Percentiles rank a stretch among this genome's conserved stretches.
Conservation (phyloP, 2,888 invertebrate genomes). For the Sphaerophoria rueppellii region DNA sequence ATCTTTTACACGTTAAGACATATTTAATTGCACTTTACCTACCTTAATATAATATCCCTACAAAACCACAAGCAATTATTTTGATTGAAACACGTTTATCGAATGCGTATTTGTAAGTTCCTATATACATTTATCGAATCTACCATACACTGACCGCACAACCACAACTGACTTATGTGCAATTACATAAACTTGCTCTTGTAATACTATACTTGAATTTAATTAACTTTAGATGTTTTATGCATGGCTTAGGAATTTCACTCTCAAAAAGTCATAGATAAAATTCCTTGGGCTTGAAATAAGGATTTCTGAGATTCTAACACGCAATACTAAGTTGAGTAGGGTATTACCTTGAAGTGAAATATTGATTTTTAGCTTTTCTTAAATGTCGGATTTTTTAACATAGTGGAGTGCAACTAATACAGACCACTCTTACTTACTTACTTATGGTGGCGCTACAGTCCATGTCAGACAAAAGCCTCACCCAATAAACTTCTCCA, state of each 20-base stretch:
- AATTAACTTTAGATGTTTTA: constrained; percentile 10
- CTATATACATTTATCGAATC: background rate
- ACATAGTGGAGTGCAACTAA: no score
- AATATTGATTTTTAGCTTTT: no score
- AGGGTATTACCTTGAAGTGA: no score
- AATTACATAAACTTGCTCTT: constrained; percentile 11
- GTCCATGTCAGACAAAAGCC: no score
- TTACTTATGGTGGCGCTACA: no score
- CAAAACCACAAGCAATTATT: constrained; percentile 45
- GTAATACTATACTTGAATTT: background rate
- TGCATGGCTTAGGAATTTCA: constrained; percentile 7
- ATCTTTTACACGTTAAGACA: background rate
- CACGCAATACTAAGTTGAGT: no score
- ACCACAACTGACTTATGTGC: constrained; percentile 15
- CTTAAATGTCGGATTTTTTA: no score
- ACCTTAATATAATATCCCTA: background rate
- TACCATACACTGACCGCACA: background rate
- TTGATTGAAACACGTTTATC: constrained; percentile 25
- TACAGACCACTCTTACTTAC: no score
- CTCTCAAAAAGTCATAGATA: background rate
- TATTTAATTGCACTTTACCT: background rate
- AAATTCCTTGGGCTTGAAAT: background rate
- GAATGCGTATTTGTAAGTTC: constrained; percentile 2
- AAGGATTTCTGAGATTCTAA: no score
- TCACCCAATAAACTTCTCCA: no score